Percentiles rank a stretch among this genome's conserved stretches.
These are phyloP conservation scores for Artibeus lituratus DNA, from an alignment of 2,797 vertebrate genomes.

Conservation along the genomic window DNA sequence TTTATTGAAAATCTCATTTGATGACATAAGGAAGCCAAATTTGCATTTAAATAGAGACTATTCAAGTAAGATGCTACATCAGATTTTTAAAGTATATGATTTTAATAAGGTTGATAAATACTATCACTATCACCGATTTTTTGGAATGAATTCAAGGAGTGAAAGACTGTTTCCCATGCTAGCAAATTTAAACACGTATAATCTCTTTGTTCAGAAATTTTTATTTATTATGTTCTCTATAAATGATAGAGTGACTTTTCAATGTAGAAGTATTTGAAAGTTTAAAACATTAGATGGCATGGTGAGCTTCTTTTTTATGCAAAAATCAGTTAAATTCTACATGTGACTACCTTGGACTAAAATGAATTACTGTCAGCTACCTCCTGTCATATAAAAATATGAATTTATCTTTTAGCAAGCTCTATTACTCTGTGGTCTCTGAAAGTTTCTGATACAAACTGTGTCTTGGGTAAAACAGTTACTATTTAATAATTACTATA, in stretches of 20 bases:
- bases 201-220: background rate
- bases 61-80: slow-evolving; percentile 51
- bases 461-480: background rate
- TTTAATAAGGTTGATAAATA: slow-evolving; percentile 64
- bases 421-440: background rate
- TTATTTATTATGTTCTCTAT: background rate
- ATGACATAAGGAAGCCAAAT: slow-evolving; percentile 43
- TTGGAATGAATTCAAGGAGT: background rate
- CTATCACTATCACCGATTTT: background rate
- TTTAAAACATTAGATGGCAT: background rate
- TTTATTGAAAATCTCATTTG: slow-evolving; percentile 67
- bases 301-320: background rate
- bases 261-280: background rate
- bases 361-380: background rate
- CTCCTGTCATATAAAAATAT: background rate
- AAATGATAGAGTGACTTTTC: background rate
- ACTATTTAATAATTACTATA: background rate
- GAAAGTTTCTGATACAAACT: background rate
- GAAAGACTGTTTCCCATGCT: background rate
- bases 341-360: background rate
- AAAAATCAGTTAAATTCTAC: slow-evolving; percentile 36
- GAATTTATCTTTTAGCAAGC: background rate
- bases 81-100: slow-evolving; percentile 30
- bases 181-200: background rate
- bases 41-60: slow-evolving; percentile 69